phyloP scores from a whole-genome alignment of 1,140 invertebrate genomes.

The Eumeta japonica region DNA sequence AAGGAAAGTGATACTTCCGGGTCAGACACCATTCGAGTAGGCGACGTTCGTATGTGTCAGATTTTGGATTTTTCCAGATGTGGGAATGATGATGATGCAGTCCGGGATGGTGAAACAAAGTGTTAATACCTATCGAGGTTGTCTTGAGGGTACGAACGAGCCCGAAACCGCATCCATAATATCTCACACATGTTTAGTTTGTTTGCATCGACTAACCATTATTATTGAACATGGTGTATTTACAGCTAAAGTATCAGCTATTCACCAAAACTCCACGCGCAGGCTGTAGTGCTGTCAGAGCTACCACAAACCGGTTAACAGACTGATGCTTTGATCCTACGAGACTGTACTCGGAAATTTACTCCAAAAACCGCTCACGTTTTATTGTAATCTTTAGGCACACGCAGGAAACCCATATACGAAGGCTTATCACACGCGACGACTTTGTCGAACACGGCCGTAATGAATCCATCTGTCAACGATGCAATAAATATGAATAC shows the following conservation, averaged over 20 bases:
- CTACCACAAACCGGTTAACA: no score
- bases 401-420: no score
- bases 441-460: no score
- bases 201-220: slow-evolving; percentile 51
- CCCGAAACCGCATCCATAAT: slow-evolving; percentile 28
- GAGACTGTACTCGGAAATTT: slow-evolving; percentile 12
- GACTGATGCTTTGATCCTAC: no score
- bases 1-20: no score
- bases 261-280: no score
- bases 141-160: slow-evolving; percentile 72
- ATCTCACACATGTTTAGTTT: slow-evolving; percentile 45
- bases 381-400: no score
- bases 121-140: slow-evolving; percentile 75
- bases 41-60: slow-evolving; percentile 57
- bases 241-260: slow-evolving; percentile 45
- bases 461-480: no score
- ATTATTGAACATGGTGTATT: slow-evolving; percentile 28
- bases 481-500: no score
- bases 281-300: no score
- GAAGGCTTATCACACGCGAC: no score
- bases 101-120: slow-evolving; percentile 86
- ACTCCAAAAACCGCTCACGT: slow-evolving; percentile 5
- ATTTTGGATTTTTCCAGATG: slow-evolving; percentile 81
- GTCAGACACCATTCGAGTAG: no score
- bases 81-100: slow-evolving; percentile 93